These are phyloP conservation scores for Lagocephalus sceleratus DNA, from an alignment of 2,797 vertebrate species.

Conservation along the genomic window DNA sequence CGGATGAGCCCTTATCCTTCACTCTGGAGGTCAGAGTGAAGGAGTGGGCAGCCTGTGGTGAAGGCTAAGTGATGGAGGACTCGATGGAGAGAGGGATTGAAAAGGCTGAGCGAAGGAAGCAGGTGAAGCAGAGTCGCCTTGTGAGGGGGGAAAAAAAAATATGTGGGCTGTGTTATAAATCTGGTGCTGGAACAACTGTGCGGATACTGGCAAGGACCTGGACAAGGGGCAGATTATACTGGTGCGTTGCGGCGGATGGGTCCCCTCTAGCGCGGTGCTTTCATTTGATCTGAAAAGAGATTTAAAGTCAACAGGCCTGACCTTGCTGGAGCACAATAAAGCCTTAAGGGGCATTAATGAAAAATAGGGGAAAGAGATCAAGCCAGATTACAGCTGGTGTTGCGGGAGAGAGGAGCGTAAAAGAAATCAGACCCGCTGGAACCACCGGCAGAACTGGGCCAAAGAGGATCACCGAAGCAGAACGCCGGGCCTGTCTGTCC, in stretches of 20 bases:
- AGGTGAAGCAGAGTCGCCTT: neutral
- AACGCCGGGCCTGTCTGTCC: neutral
- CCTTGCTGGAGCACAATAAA: constrained; percentile 3
- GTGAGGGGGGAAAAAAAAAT: neutral
- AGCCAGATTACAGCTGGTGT: constrained; percentile 7
- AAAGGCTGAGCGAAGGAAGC: neutral
- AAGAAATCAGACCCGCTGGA: neutral
- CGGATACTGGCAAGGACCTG: neutral
- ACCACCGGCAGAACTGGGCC: neutral
- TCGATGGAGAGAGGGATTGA: neutral
- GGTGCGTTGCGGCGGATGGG: constrained; percentile 21
- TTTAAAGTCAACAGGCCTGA: constrained; percentile 21
- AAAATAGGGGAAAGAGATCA: constrained; percentile 1
- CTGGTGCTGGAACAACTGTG: neutral
- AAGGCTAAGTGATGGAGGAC: constrained; percentile 13
- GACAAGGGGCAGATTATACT: constrained; percentile 8
- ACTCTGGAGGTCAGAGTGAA: constrained; percentile 41
- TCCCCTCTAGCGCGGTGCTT: constrained; percentile 4
- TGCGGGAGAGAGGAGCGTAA: neutral
- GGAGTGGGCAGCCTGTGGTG: constrained; percentile 24
- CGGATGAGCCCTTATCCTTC: constrained; percentile 49
- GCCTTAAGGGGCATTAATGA: neutral
- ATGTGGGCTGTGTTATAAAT: neutral
- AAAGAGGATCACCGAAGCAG: neutral
- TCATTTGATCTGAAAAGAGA: constrained; percentile 36